Base-by-base conservation (phyloP, 2,888 invertebrate species). In the Patella ulyssiponensis region DNA sequence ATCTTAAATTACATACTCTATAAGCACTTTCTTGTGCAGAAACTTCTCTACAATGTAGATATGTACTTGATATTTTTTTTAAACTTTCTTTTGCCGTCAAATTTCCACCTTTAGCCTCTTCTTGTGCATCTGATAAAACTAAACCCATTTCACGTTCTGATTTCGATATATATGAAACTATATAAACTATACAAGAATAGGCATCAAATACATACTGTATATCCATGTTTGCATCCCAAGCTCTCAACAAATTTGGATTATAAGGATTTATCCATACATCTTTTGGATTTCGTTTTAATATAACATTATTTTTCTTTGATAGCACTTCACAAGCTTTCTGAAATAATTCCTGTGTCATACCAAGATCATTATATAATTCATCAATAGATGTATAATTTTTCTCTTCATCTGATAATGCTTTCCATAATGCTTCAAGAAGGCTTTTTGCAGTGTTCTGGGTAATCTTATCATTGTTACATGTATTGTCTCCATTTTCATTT, bases 101-200 rank as follows among this genome's bases (percentile, higher is more conserved):
- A 72, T 81, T 79, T 14, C 79, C 77, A 44, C 76, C 56, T 27
- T 52, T 20, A 27, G 78, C 74, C 71, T 80, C 81, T 56, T 77
- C 74, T 69, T 79, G 69, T 20, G 79, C 77, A 64, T 73, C 52
- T 69, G 73, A 23, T 4, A 82, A 64, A 4, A 82, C 77, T 17
- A 33, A 77, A 73, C 70, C 77, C 72, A 56, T 83, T 80, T 23
- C 78, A 51, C 54, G 70, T 70, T 80, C 81, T 54, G 80, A 76
- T 77, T 86, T 85, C 11, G 82, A 81, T 23, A 85, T 83, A 74
- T 84, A 83, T 9, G 83, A 81, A 0, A 84, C 79, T 64, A 85
- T 84, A 44, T 84, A 85, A 12, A 81, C 75, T 27, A 83, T 81
- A 80, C 85, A 85, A 17, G 77, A 75, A 71, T 77, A 82, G 14